Percentiles rank a stretch among this genome's conserved stretches.
phyloP scores from a whole-genome alignment of 2,113 vertebrate species.

The Pituophis catenifer region DNA sequence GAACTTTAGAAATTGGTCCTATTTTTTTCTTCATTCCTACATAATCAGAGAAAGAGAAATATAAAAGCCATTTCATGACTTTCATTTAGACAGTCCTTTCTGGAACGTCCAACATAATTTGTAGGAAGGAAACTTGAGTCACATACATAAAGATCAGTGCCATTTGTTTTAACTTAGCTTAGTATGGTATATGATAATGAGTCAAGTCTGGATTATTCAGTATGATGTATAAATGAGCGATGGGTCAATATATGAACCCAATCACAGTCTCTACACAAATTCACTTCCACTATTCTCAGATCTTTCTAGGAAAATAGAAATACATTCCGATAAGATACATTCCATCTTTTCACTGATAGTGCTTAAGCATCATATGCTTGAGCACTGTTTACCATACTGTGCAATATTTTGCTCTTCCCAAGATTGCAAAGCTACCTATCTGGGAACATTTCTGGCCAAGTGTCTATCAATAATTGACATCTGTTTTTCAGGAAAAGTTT shows the following conservation, averaged over 20 bases:
- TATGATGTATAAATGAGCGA: background rate
- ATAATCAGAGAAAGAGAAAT: background rate
- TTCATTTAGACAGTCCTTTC: background rate
- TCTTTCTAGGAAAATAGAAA: background rate
- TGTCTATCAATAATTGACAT: background rate
- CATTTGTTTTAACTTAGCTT: background rate
- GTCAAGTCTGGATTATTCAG: background rate
- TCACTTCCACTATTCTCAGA: background rate
- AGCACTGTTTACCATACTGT: background rate
- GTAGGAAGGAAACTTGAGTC: background rate
- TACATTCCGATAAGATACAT: background rate
- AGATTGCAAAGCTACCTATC: background rate
- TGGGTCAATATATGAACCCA: background rate
- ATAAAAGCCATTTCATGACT: background rate
- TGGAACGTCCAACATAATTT: background rate
- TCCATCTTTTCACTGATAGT: background rate
- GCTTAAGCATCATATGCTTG: too few relatives aligned
- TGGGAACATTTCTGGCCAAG: background rate
- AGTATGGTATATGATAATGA: background rate
- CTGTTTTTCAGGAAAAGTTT: background rate
- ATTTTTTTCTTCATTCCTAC: background rate
- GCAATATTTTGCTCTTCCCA: background rate
- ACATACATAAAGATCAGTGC: background rate
- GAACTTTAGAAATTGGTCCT: background rate
- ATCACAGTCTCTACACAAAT: background rate